Evolutionary conservation across 2,888 invertebrate species (phyloP), one percentile per base, ranked within the genome.

Genomic region (Torymus texanus): DNA sequence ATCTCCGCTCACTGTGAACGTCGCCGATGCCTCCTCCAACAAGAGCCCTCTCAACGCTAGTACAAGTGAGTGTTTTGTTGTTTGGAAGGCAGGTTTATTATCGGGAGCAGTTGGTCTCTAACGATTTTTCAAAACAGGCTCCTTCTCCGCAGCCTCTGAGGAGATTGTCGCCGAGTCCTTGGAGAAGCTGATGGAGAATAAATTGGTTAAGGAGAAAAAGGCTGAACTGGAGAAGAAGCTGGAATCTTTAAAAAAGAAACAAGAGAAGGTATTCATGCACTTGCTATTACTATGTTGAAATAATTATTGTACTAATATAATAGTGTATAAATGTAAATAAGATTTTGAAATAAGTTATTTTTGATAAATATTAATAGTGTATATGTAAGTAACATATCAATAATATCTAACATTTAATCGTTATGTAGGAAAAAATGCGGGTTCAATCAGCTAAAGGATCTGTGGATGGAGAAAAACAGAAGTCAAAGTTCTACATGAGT

Each of bases 181-280:
- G 67, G 96, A 96, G 18, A 94, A 94, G 83, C 92, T 98, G 21
- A 92, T 96, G 86, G 95, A 95, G 5, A 94, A 94, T 88, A 98
- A 98, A 90, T 88, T 93, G 61, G 96, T 97, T 14, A 94, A 94
- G 75, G 97, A 97, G 86, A 96, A 97, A 87, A 93, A 94, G 62
- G 87, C 93, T 0, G 97, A 98, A 89, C 91, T 97, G 83, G 96
- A 97, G 75, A 96, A 97, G 88, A 97, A 98, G 88, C 90, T 98
- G 76, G 97, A 97, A 85, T 92, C 94, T 50, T 88, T 98, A 78
- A 92, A 95, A 74, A 94, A 96, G 87, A 97, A 96, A 85, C 95
- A 95, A 86, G 96, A 96, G 84, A 96, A 96, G 90, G 92, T 84
- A 81, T 29, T 16, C 29, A 56, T 8, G 5, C 8, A 41, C 41